Evolutionary conservation across 2,797 vertebrate species (phyloP).

Genomic region (Notamacropus eugenii): DNA sequence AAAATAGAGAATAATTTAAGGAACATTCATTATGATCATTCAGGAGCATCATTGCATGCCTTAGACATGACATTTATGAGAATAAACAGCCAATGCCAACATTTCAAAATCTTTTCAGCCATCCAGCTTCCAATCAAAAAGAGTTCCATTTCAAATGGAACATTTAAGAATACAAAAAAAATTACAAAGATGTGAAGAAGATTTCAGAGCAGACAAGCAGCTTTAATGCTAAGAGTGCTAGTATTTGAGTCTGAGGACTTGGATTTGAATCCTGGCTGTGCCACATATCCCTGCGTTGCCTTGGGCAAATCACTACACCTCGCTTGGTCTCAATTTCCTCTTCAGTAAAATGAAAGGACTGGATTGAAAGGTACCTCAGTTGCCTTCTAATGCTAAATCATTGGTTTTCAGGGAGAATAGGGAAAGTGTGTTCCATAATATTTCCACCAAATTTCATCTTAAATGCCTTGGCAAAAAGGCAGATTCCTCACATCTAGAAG

Average conservation of each 20-base stretch:
- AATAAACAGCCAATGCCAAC: background rate
- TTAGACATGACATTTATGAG: background rate
- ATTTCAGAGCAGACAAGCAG: background rate
- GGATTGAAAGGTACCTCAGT: background rate
- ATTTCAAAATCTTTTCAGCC: background rate
- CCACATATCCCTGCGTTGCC: too few species aligned
- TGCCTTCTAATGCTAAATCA: conserved; percentile 28
- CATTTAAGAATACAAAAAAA: background rate
- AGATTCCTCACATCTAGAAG: background rate
- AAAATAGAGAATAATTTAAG: background rate
- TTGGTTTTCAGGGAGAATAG: background rate
- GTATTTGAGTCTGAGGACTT: background rate
- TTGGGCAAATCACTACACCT: background rate
- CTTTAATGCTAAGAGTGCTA: background rate
- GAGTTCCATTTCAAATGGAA: background rate
- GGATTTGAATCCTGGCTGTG: background rate
- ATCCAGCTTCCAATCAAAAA: background rate
- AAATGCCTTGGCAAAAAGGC: background rate
- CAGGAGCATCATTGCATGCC: background rate
- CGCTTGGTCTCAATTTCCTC: background rate
- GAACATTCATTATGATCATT: background rate
- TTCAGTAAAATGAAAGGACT: background rate
- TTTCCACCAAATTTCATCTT: background rate
- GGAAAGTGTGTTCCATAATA: background rate
- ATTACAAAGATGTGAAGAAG: background rate